Conservation (phyloP, 2,113 vertebrate species). For the Aphelocoma coerulescens region DNA sequence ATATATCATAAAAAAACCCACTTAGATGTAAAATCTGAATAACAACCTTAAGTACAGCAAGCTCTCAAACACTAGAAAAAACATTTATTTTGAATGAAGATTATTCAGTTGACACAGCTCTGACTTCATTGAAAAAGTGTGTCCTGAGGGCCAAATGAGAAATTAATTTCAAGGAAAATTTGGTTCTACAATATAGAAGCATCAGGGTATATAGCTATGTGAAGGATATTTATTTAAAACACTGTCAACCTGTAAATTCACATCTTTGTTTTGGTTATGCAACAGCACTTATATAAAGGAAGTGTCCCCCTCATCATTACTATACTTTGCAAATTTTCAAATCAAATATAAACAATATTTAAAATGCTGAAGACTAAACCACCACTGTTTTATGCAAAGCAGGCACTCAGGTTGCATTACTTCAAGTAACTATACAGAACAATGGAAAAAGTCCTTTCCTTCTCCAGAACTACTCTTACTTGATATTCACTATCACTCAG, state of each 20-base stretch:
- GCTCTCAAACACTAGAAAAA: not conserved
- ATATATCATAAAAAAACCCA: not conserved
- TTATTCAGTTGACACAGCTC: not conserved
- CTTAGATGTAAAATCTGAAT: not conserved
- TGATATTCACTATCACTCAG: not conserved
- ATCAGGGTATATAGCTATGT: not conserved
- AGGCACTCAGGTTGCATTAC: not conserved
- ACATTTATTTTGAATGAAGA: not conserved
- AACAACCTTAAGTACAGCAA: not conserved
- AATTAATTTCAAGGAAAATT: not conserved
- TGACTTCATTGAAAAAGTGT: not conserved
- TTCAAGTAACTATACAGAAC: not conserved
- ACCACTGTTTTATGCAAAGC: not conserved
- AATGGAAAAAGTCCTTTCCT: not conserved
- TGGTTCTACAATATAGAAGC: not conserved
- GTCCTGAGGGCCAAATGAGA: not conserved
- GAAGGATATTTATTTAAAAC: not conserved
- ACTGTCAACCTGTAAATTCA: not conserved
- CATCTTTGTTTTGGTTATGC: not conserved
- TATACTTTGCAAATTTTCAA: not conserved
- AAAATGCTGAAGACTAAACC: not conserved
- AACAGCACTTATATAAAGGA: not conserved
- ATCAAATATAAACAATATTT: not conserved
- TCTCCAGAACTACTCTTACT: not conserved
- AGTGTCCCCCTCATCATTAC: not conserved